Base-by-base conservation (phyloP, 2,888 invertebrate species). In the Acleris cristana region DNA sequence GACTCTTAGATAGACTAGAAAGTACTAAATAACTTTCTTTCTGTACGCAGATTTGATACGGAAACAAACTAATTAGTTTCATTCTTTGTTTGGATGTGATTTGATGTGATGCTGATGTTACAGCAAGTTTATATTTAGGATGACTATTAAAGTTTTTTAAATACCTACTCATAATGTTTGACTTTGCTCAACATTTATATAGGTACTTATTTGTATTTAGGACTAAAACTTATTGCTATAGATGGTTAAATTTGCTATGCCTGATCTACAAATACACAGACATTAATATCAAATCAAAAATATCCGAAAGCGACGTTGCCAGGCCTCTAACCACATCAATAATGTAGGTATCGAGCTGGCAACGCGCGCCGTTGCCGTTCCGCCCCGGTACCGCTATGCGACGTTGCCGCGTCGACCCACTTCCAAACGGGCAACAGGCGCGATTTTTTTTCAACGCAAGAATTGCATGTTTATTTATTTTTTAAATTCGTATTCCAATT, bases 391-490 rank as follows among this genome's bases (percentile, higher is more conserved):
- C 85, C 85, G 86, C 85, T 85, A 87, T 82, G 88, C 89, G 85
- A 79, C 85, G 88, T 87, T 89, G 78, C 78, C 74, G 84, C 72
- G 65, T 75, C 78, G 82, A 83, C 85, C 84, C 84, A 87, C 82
- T 83, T 86, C 80, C 79, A 78, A 76, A 77, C 71, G 76, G 81
- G 71, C 70, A 69, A 53, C 65, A 65, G 68, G 74, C 65, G 75
- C 75, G 69, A 71, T 81, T 84, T 84, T 87, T 87, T 87, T 83
- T 79, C 14, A 79, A 80, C 86, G 79, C 75, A 77, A 85, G 83
- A 85, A 85, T 85, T 82, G 79, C 76, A 72, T 72, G 76, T 78
- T 80, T 80, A 76, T 79, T 79, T 78, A 75, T 76, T 69, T 73
- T 71, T 73, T 71, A 16, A 18, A 70, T 66, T 49, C 56, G 56